Evolutionary conservation across 2,797 vertebrate species (phyloP).

Genomic region (Coilia nasus): DNA sequence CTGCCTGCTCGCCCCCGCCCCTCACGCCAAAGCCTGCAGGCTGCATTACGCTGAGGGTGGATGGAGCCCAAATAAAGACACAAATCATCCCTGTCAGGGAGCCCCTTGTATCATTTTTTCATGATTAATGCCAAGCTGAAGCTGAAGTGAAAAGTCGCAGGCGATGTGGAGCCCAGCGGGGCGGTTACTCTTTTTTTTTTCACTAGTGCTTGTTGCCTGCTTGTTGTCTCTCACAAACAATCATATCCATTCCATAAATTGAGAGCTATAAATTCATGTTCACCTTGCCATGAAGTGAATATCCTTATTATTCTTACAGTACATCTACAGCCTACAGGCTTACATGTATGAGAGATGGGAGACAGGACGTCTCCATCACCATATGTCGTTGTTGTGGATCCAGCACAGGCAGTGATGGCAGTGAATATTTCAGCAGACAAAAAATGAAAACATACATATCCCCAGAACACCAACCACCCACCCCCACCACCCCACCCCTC

Average conservation of each 20-base stretch:
- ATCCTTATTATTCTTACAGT: too few relatives aligned
- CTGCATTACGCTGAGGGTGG: neutral
- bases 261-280: neutral
- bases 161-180: neutral
- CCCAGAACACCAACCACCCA: slow-evolving; percentile 40
- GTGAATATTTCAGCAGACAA: slow-evolving; percentile 64
- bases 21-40: neutral
- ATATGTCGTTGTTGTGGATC: slow-evolving; percentile 31
- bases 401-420: slow-evolving; percentile 55
- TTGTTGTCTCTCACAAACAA: neutral
- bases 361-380: slow-evolving; percentile 18
- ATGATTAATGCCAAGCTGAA: neutral
- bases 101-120: neutral
- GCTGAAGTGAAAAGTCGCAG: neutral
- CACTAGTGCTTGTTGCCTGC: neutral
- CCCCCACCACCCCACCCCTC: too few relatives aligned
- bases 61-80: neutral
- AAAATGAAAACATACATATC: slow-evolving; percentile 71
- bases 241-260: neutral
- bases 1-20: too few relatives aligned
- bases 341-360: neutral
- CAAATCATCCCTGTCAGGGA: neutral
- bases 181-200: neutral
- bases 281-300: neutral
- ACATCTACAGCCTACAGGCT: neutral